Base-by-base conservation (phyloP, 2,888 invertebrate genomes). In the Archips crataeganus region DNA sequence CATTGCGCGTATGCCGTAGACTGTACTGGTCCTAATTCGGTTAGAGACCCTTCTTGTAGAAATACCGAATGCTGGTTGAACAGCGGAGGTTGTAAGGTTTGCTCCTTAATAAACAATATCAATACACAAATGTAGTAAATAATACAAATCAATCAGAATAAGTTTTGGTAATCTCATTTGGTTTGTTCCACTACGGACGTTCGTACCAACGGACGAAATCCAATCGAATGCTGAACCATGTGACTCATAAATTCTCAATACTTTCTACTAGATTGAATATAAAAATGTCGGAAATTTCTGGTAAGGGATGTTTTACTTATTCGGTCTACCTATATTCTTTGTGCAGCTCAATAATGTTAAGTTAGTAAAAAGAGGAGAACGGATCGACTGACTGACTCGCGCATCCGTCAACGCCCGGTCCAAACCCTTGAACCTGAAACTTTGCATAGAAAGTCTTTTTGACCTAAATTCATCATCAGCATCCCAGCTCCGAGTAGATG, bases 101-200 rank as follows among this genome's bases (percentile, higher is more conserved):
- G 63, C 15, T 42, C 47, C 49, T n/a, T 62, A 54, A 62, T 73
- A 64, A 51, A 62, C 68, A 68, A 73, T 63, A 72, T 59, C 68
- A 63, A 68, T 73, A 60, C 34, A 54, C 23, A 9, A 54, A 54
- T 54, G 13, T 32, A 57, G 32, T 57, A 57, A 23, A 32, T 32
- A 32, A 57, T 23, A 51, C 57, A 67, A 61, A 66, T 59, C 59
- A 68, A 59, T 68, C 45, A 32, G 63, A 34, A 63, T 69, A 51
- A 59, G 11, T 73, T 49, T 64, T 36, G 63, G 54, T 65, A 65
- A 69, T 42, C 32, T 15, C 32, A 32, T 65, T 23, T 61, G 34
- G 51, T 32, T 54, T 61, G 49, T 51, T 66, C 60, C 49, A n/a
- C 54, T 42, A 6, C 8, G 45, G 54, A 36, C 57, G 32, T 23